phyloP scores from a whole-genome alignment of 2,888 invertebrate genomes.

The Branchellion lobata region DNA sequence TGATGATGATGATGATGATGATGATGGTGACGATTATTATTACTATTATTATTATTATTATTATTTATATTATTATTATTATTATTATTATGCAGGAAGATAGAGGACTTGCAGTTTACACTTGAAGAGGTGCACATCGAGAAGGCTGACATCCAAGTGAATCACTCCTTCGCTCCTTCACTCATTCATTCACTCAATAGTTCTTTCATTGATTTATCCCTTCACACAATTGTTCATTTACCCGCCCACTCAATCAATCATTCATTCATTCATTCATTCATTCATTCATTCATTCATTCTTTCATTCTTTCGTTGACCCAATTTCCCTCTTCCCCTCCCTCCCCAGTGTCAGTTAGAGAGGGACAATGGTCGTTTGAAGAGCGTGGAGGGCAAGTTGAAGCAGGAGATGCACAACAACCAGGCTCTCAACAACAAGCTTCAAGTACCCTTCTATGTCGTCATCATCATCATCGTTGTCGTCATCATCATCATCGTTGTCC shows the following conservation, averaged over 20 bases:
- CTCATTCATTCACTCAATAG: neutral
- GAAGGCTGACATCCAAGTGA: constrained; percentile 65
- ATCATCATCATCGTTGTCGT: constrained; percentile 2
- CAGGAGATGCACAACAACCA: constrained; percentile 35
- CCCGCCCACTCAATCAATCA: neutral
- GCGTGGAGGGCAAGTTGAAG: constrained; percentile 31
- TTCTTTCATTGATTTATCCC: neutral
- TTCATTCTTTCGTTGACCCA: neutral
- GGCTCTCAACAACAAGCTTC: constrained; percentile 18
- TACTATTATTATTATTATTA: neutral
- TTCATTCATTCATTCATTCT: neutral
- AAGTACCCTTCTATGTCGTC: constrained; percentile 25
- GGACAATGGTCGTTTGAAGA: constrained; percentile 26
- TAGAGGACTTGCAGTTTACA: constrained; percentile 84
- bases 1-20: constrained; percentile 20
- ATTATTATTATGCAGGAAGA: constrained; percentile 58
- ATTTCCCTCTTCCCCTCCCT: neutral
- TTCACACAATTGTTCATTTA: neutral
- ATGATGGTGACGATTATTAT: constrained; percentile 6
- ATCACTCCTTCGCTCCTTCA: neutral
- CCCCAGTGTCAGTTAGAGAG: constrained; percentile 40
- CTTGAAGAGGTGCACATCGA: constrained; percentile 87
- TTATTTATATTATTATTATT: neutral
- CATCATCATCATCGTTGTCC: neutral
- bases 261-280: neutral